Base-by-base conservation (phyloP, 2,113 vertebrate genomes). In the Motacilla tschutschensis region DNA sequence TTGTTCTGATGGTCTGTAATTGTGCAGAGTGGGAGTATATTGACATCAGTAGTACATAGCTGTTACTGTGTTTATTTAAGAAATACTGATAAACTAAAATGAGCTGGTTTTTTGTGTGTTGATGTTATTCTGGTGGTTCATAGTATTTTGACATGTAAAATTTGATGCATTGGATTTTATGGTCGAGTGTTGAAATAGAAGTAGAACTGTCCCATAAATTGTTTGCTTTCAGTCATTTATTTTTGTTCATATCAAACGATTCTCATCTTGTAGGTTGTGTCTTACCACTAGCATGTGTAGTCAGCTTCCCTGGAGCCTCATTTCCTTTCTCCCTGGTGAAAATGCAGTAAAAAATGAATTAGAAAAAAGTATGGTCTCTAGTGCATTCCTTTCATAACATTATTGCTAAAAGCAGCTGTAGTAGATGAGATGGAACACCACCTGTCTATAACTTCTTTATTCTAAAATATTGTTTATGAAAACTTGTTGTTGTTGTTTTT, bases 1-100 rank as follows among this genome's bases (percentile, higher is more conserved):
- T 79, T 73, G 28, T 55, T 82, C 36, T 83, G 26, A n/a, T 75
- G 26, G 44, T 53, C 29, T 78, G 64, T 63, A 85, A 48, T 67
- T 44, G 8, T 57, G n/a, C 41, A 50, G 57, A 41, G 79, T 83
- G 53, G 76, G 60, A 71, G 60, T 87, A 22, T 60, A 63, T 46
- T 85, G 67, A 33, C 22, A 73, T 20, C 25, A 67, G 47, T 46
- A 59, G 41, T 36, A 57, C 22, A 41, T 44, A 66, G 40, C 44
- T 87, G 53, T 77, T 76, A 43, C 53, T 57, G 35, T 69, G 25
- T 59, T 87, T 90, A 53, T 74, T 90, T 83, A 87, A 82, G 65
- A 58, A 86, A 76, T 33, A 54, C 17, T 29, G 43, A 59, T 44
- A 69, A 90, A 69, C 48, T 14, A 57, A 75, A 44, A 74, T 40